Conservation (phyloP, 2,888 invertebrate genomes). For the Yponomeuta plumbellus region DNA sequence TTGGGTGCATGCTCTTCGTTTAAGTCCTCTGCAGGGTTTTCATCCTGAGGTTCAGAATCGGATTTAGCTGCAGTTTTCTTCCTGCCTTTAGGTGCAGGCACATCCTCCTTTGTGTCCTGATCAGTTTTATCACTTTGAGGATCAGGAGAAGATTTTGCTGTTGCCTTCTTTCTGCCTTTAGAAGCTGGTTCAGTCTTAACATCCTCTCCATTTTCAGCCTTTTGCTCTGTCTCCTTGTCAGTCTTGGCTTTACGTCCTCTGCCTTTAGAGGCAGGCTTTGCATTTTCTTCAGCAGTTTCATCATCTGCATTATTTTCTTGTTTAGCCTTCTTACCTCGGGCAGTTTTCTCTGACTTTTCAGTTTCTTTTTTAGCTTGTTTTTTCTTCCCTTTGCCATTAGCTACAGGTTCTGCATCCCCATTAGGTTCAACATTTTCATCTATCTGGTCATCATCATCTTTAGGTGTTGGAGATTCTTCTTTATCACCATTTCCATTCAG, state of each 20-base stretch:
- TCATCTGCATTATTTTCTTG: slow-evolving; percentile 30
- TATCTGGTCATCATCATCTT: slow-evolving; percentile 36
- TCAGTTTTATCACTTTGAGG: not conserved
- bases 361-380: slow-evolving; percentile 52
- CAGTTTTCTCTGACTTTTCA: slow-evolving; percentile 23
- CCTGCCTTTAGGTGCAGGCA: slow-evolving; percentile 20
- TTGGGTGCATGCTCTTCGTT: slow-evolving; percentile 17
- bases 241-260: slow-evolving; percentile 48
- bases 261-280: slow-evolving; percentile 43
- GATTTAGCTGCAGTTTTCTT: slow-evolving; percentile 17
- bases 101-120: not conserved
- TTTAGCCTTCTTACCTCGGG: slow-evolving; percentile 32
- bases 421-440: slow-evolving; percentile 43
- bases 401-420: slow-evolving; percentile 38
- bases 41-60: slow-evolving; percentile 20
- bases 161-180: slow-evolving; percentile 36
- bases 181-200: slow-evolving; percentile 36
- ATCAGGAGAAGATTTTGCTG: slow-evolving; percentile 28
- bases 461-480: slow-evolving; percentile 36
- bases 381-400: slow-evolving; percentile 48
- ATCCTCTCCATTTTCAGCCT: slow-evolving; percentile 38
- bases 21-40: slow-evolving; percentile 23
- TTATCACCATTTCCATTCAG: slow-evolving; percentile 39
- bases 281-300: slow-evolving; percentile 43
- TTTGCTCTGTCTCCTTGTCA: slow-evolving; percentile 42